Evolutionary conservation across 2,888 invertebrate species (phyloP), one percentile per base, ranked within the genome.

Genomic region (Nineta flava): DNA sequence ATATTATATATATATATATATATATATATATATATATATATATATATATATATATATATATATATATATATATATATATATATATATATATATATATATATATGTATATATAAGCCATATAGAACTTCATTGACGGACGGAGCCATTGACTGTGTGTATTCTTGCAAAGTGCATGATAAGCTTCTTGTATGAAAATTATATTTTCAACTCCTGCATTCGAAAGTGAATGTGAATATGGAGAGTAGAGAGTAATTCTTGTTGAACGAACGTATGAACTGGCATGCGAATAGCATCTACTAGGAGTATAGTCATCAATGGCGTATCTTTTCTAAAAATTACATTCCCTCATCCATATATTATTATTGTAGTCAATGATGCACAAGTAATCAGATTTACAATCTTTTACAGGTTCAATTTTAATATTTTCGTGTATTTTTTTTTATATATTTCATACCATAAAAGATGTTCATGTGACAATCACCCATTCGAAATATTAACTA

Each of bases 151-250:
- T 38, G 38, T 13, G 38, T 38, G 6, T 38, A 38, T 38, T 38
- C 38, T 38, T 38, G 38, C 38, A 38, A 38, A 38, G 38, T 38
- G 38, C 38, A 38, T 38, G 38, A 38, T 38, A 38, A 38, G 38
- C 38, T 38, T 12, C 38, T 38, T 38, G 38, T 38, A n/a, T 3
- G 38, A 38, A 38, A 38, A 38, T n/a, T 38, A 13, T 13, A 13
- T 38, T n/a, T 38, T 38, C n/a, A 12, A 35, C 12, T 35, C 13
- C 13, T n/a, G 13, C 10, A n/a, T n/a, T 38, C 1, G 38, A 13
- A 15, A 38, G 38, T n/a, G 38, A 38, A 38, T 38, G n/a, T 38
- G n/a, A 38, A 12, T 7, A 4, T 38, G 38, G 7, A 38, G 4
- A 5, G n/a, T 10, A 13, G 38, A 6, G 7, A 13, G 35, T n/a